Base-by-base conservation (phyloP, 2,113 vertebrate species). In the Pachypanchax playfairii region DNA sequence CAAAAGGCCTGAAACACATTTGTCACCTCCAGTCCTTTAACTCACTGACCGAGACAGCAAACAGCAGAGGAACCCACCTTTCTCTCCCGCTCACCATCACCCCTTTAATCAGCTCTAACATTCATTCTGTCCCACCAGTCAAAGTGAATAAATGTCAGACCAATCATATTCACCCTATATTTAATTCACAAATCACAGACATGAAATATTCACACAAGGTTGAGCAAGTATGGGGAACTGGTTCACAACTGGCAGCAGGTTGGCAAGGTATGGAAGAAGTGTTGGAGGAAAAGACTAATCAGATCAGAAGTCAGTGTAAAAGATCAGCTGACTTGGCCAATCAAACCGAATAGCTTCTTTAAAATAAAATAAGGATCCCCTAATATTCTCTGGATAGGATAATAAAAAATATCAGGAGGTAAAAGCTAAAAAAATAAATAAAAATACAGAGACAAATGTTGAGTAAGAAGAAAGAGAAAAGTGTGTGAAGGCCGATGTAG, bases 161-260 rank as follows among this genome's bases (percentile, higher is more conserved):
- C 72, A 60, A 65, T 86, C 75, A 82, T 29, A 66, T 59, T 69
- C 65, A 70, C 71, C 73, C 48, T 72, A 84, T 85, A 58, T 89
- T 89, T 83, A 87, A 88, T 87, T 89, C 70, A 87, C 80, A 83
- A 84, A 89, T 87, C 80, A 79, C 63, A 75, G 43, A 22, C 74
- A 87, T 89, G 68, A 90, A 89, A 87, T 83, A 91, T 89, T 92
- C 77, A 89, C 69, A 58, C 36, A 24, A 25, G 31, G 59, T 68
- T 57, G 56, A 70, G 24, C 35, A 35, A 1, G n/a, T 41, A 58
- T 3, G 26, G 28, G 14, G 25, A 43, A 38, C 24, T 4, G 1
- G 46, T 70, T 54, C 64, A 60, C 46, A 51, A 31, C 25, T 31
- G 51, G 44, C 20, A 31, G 41, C 50, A 44, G 59, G 62, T 67